phyloP scores from a whole-genome alignment of 2,888 invertebrate species.

The Drosophila emarginata region DNA sequence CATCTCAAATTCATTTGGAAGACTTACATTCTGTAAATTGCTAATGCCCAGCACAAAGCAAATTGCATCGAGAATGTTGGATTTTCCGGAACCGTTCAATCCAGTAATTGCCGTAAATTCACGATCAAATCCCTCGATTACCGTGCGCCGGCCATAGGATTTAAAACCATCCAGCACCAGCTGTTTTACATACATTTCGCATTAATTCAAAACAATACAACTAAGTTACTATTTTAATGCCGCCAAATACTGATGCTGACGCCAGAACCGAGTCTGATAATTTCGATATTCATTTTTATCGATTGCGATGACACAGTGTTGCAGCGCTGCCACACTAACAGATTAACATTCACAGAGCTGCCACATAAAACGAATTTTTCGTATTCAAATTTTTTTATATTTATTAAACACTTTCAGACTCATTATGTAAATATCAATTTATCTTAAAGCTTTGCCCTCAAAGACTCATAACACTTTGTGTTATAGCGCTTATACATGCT shows the following conservation, averaged over 20 bases:
- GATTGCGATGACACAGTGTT: neutral
- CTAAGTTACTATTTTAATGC: slow-evolving; percentile 20
- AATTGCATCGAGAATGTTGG: slow-evolving; percentile 98
- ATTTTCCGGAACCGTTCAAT: slow-evolving; percentile 98
- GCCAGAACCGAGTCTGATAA: slow-evolving; percentile 20
- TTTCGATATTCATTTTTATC: neutral
- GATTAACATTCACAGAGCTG: neutral
- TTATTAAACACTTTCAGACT: neutral
- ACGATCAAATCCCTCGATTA: slow-evolving; percentile 95
- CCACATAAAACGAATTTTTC: neutral
- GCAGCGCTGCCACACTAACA: neutral
- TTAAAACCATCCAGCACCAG: slow-evolving; percentile 98
- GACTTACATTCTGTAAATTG: slow-evolving; percentile 92
- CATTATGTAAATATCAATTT: neutral
- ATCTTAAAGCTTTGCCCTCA: slow-evolving; percentile 38
- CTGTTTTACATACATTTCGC: slow-evolving; percentile 93
- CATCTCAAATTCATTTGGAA: too few species aligned
- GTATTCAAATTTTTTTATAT: neutral
- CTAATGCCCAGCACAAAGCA: slow-evolving; percentile 98
- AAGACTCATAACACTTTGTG: slow-evolving; percentile 42
- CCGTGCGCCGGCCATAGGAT: slow-evolving; percentile 96
- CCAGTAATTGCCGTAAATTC: slow-evolving; percentile 99
- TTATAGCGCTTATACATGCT: slow-evolving; percentile 77
- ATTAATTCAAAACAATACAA: neutral
- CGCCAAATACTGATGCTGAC: slow-evolving; percentile 50